Evolutionary conservation across 2,113 vertebrate species (phyloP).

Genomic region (Xerus inauris): DNA sequence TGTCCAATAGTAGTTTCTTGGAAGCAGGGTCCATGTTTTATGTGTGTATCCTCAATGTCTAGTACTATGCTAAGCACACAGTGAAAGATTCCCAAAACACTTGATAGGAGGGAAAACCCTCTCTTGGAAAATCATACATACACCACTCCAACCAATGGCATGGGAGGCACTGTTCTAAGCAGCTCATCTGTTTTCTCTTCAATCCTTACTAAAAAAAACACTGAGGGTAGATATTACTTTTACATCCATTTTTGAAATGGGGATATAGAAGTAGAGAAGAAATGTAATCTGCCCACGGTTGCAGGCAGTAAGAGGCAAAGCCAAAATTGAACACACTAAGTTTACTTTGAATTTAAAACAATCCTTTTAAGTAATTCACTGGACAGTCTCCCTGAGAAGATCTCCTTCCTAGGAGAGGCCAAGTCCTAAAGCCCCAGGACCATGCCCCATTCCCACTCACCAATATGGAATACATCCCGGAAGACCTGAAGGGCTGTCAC

Average conservation of each 20-base stretch:
- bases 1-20: neutral
- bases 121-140: neutral
- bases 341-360: neutral
- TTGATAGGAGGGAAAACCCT: neutral
- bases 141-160: neutral
- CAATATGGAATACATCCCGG: neutral
- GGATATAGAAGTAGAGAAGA: neutral
- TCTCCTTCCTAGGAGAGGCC: neutral
- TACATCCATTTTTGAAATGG: neutral
- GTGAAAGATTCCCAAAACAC: neutral
- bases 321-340: neutral
- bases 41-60: neutral
- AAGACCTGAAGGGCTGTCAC: neutral
- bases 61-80: neutral
- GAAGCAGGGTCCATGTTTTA: neutral
- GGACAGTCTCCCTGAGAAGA: neutral
- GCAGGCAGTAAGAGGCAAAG: neutral
- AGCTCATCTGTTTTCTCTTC: neutral
- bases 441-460: neutral
- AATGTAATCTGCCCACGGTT: neutral
- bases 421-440: neutral
- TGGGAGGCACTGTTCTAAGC: neutral
- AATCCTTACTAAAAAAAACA: neutral
- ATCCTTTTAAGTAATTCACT: neutral
- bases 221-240: neutral